Percentiles rank a stretch among this genome's conserved stretches.
Conservation (phyloP, 2,113 vertebrate genomes). For the Hippoglossus stenolepis region DNA sequence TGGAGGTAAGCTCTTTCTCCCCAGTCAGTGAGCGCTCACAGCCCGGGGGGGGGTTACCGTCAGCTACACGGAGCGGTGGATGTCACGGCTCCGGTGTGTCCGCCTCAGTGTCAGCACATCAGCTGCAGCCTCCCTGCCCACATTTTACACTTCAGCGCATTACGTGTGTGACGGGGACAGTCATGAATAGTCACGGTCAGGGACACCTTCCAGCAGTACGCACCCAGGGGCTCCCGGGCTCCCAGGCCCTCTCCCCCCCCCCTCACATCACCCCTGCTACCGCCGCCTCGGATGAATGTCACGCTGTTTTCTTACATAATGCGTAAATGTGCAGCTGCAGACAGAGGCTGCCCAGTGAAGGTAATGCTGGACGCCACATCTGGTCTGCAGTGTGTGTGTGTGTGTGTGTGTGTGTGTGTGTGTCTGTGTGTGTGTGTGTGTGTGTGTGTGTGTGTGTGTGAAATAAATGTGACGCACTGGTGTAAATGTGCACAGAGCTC, state of each 20-base stretch:
- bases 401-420: not conserved
- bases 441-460: slow-evolving; percentile 2
- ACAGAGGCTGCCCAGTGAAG: slow-evolving; percentile 35
- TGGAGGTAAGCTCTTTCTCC: slow-evolving; percentile 58
- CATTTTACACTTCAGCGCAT: not conserved
- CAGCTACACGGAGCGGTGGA: slow-evolving; percentile 5
- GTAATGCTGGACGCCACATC: slow-evolving; percentile 35
- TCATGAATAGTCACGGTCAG: not conserved
- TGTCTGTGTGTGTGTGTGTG: no score
- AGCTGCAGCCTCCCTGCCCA: slow-evolving; percentile 22
- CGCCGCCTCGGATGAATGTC: slow-evolving; percentile 41
- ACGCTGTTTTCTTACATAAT: slow-evolving; percentile 64
- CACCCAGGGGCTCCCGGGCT: not conserved
- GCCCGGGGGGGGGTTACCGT: slow-evolving; percentile 4
- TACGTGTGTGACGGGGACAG: not conserved
- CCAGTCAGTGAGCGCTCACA: not conserved
- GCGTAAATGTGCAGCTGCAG: slow-evolving; percentile 38
- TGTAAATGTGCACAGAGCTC: not conserved
- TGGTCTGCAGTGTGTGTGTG: slow-evolving; percentile 23
- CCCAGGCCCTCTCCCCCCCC: not conserved
- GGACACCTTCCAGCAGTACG: not conserved
- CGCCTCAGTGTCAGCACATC: slow-evolving; percentile 21
- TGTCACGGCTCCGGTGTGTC: not conserved
- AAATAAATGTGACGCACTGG: slow-evolving; percentile 57
- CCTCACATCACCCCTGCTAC: slow-evolving; percentile 11